phyloP scores from a whole-genome alignment of 2,888 invertebrate genomes.

The Biston stratarius region DNA sequence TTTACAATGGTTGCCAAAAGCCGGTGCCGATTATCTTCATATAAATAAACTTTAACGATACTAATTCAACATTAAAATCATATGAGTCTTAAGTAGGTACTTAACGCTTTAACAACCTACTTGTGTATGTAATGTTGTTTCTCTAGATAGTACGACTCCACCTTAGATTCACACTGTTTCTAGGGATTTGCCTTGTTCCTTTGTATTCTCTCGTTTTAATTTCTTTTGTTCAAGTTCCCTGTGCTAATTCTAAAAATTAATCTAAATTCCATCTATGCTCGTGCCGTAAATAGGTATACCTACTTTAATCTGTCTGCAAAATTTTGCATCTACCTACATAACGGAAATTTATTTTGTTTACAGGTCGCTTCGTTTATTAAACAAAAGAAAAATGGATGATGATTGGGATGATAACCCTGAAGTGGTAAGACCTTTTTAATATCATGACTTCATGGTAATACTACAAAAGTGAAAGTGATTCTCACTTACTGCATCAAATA shows the following conservation, averaged over 20 bases:
- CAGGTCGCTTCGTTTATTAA: constrained; percentile 10
- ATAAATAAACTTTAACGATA: neutral
- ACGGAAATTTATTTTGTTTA: constrained; percentile 30
- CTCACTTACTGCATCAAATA: neutral
- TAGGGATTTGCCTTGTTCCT: neutral
- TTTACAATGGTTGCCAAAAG: constrained; percentile 50
- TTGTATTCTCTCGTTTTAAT: no score
- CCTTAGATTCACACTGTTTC: neutral
- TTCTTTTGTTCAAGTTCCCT: no score
- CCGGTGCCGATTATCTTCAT: constrained; percentile 41
- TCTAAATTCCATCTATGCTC: no score
- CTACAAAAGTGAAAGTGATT: no score
- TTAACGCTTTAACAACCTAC: neutral
- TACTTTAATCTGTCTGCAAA: neutral
- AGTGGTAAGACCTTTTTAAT: constrained; percentile 57
- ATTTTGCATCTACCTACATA: constrained; percentile 26
- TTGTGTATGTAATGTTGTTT: neutral
- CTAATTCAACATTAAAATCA: neutral
- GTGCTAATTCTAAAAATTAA: no score
- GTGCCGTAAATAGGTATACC: neutral
- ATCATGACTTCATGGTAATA: neutral
- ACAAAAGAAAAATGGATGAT: constrained; percentile 77
- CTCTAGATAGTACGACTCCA: neutral
- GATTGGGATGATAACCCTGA: constrained; percentile 84
- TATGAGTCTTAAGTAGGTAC: neutral